Percentiles rank a stretch among this genome's conserved stretches.
Conservation (phyloP, 2,797 vertebrate genomes). For the Sebastes matsubarae region DNA sequence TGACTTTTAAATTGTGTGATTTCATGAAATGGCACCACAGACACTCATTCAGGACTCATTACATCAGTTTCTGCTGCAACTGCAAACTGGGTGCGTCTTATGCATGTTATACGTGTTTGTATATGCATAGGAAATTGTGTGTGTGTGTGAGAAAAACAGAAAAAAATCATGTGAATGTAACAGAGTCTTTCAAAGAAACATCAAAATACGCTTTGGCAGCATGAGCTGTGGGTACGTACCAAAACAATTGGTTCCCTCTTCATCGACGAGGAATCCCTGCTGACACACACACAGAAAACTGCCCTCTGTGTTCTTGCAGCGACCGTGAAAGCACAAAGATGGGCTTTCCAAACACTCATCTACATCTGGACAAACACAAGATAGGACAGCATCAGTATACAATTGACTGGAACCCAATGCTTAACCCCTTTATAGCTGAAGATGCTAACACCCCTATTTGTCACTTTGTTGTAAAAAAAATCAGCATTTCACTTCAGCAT, state of each 20-base stretch:
- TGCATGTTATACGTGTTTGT: not conserved
- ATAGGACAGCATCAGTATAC: not conserved
- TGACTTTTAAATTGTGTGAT: not conserved
- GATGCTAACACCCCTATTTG: no score
- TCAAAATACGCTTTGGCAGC: not conserved
- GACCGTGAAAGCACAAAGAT: conserved; percentile 86
- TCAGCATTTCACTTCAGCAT: not conserved
- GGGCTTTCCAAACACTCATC: conserved; percentile 86
- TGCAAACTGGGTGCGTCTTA: not conserved
- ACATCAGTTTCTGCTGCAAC: not conserved
- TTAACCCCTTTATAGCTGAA: not conserved
- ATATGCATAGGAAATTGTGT: not conserved
- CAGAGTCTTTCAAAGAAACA: not conserved
- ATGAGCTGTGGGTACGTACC: conserved; percentile 76
- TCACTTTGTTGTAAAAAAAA: no score
- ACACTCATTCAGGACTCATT: not conserved
- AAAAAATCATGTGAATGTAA: not conserved
- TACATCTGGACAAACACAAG: conserved; percentile 80
- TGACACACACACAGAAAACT: conserved; percentile 90
- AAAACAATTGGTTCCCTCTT: conserved; percentile 85
- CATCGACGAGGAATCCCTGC: conserved; percentile 84
- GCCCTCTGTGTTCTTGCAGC: conserved; percentile 90
- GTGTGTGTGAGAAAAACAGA: not conserved
- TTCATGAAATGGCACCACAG: not conserved
- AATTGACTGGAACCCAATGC: not conserved